These are phyloP conservation scores for Meloe dianella DNA, from an alignment of 2,888 invertebrate genomes.

Conservation along the genomic window DNA sequence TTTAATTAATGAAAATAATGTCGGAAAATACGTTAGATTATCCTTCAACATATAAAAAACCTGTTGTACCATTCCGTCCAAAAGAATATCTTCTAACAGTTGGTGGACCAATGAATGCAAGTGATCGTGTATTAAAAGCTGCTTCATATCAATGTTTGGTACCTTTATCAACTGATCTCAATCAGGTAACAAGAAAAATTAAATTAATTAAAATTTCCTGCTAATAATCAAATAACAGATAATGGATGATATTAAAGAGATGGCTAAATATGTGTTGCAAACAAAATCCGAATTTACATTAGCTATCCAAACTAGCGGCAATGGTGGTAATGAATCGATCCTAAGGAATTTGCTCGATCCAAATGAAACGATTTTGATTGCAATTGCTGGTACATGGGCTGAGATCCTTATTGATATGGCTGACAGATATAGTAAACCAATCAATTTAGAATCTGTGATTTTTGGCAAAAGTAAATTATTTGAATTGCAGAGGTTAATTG, in stretches of 20 bases:
- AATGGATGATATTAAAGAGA: slow-evolving; percentile 59
- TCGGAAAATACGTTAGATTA: background rate
- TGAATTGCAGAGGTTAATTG: slow-evolving; percentile 36
- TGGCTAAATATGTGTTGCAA: slow-evolving; percentile 84
- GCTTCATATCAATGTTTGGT: slow-evolving; percentile 15
- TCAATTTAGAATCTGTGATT: background rate
- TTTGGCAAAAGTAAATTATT: too few relatives aligned
- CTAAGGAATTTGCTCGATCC: slow-evolving; percentile 77
- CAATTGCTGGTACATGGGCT: slow-evolving; percentile 81
- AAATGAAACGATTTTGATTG: too few relatives aligned
- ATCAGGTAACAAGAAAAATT: too few relatives aligned
- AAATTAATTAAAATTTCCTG: too few relatives aligned
- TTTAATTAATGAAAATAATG: background rate
- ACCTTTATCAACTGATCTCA: too few relatives aligned
- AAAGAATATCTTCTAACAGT: slow-evolving; percentile 19
- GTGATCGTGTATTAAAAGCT: slow-evolving; percentile 18
- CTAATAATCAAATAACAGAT: too few relatives aligned
- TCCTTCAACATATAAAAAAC: slow-evolving; percentile 6
- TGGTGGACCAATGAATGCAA: slow-evolving; percentile 17
- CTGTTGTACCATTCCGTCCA: background rate
- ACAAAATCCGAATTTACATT: slow-evolving; percentile 77
- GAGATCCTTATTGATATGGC: slow-evolving; percentile 75
- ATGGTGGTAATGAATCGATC: slow-evolving; percentile 82
- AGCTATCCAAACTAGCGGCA: slow-evolving; percentile 76
- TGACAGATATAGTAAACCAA: slow-evolving; percentile 65